Base-by-base conservation (phyloP, 2,888 invertebrate genomes). In the Leistus spinibarbis region DNA sequence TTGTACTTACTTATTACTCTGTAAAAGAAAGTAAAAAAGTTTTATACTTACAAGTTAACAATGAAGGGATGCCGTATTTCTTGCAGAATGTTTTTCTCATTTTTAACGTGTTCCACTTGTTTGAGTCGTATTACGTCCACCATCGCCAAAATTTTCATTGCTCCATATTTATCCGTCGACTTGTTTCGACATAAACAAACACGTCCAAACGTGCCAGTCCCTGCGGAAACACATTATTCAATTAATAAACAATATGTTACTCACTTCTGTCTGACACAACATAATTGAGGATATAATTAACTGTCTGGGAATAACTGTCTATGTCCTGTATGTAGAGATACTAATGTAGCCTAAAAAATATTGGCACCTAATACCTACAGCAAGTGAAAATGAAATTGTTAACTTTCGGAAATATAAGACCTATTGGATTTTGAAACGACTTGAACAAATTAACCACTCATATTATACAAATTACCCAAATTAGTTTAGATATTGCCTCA, bases 101-200 rank as follows among this genome's bases (percentile, higher is more conserved):
- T 98, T 88, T 96, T 95, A 77, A 98, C 98, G 86, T 99, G 99
- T 82, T 97, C 97, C 80, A 97, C 95, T 88, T 98, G 98, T 86
- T 98, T 96, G 81, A 96, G 89, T 83, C 96, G 91, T 82, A 99
- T 95, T 78, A 99, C 95, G 86, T 97, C 96, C 60, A 94, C 91
- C 89, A 98, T 95, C 76, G 95, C 93, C 79, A 99, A 89, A 79
- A 98, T 94, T 88, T 99, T 99, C 90, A 99, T 93, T 63, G 99
- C 99, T 82, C 93, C 91, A 85, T 93, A 96, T 83, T 92, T 91
- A 81, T 92, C 91, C 62, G 92, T 91, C 69, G 91, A 89, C 84
- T 93, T 94, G 85, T 97, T 95, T 80, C 93, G 91, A 83, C 95
- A 95, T 76, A 98, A 87, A 78, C 97, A 93, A 27, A 99, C 99